A percentile compares a stretch with the other conserved stretches of the same genome.
Conservation (phyloP, 1,140 invertebrate genomes). For the Pseudomyrmex sp. region DNA sequence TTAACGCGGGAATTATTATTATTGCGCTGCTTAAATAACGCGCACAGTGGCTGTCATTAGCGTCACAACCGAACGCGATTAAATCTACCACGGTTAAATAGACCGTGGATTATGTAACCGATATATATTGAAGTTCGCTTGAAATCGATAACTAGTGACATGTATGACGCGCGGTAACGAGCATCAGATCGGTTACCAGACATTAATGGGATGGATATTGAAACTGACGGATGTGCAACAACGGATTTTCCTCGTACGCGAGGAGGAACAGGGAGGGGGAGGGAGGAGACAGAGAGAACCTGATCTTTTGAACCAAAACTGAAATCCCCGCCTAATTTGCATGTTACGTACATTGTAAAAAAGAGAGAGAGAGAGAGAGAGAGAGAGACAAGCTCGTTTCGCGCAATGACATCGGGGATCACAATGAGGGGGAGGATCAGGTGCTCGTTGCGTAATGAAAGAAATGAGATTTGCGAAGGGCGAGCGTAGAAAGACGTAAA, state of each 20-base stretch:
- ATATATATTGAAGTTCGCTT: constrained; percentile 10
- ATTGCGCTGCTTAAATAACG: neutral
- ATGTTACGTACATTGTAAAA: too few species aligned
- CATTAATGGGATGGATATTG: neutral
- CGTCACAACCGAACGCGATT: constrained; percentile 13
- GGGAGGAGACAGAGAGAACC: too few species aligned
- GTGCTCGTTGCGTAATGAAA: constrained; percentile 31
- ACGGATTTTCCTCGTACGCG: too few species aligned
- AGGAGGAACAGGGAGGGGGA: too few species aligned
- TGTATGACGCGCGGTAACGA: neutral
- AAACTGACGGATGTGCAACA: neutral
- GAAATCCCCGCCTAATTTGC: too few species aligned
- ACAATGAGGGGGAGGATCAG: neutral
- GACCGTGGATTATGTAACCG: constrained; percentile 19
- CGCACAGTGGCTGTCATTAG: constrained; percentile 25
- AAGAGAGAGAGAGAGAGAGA: too few species aligned
- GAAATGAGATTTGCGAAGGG: constrained; percentile 19
- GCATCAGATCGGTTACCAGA: constrained; percentile 4
- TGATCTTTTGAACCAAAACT: neutral
- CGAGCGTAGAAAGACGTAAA: constrained; percentile 17
- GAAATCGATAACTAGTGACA: constrained; percentile 21
- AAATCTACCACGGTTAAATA: constrained; percentile 24
- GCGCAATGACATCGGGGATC: too few species aligned
- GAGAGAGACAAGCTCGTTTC: too few species aligned
- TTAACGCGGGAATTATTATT: constrained; percentile 8